A percentile compares a stretch with the other conserved stretches of the same genome.
Conservation (phyloP, 2,797 vertebrate genomes). For the Sphenopsis melanotis region DNA sequence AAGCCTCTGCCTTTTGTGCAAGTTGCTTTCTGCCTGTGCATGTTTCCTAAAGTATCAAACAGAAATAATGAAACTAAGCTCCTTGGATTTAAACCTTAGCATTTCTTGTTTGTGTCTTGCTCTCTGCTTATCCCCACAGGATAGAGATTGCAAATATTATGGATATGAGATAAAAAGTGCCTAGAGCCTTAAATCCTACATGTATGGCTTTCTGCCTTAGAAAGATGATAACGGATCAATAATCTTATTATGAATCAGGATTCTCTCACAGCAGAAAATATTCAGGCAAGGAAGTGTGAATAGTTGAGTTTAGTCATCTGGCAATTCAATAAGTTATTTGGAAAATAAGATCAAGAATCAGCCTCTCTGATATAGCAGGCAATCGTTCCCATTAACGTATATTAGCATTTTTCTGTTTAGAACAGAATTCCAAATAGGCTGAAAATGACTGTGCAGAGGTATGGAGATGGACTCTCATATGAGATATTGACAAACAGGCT, state of each 20-base stretch:
- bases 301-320: constrained; percentile 37
- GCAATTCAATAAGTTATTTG: constrained; percentile 47
- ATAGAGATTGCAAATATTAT: constrained; percentile 34
- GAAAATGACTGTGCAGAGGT: constrained; percentile 46
- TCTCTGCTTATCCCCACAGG: background rate
- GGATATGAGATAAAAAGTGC: constrained; percentile 38
- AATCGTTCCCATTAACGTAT: constrained; percentile 36
- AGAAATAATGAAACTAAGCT: background rate
- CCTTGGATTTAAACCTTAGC: background rate
- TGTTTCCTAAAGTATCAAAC: background rate
- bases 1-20: background rate
- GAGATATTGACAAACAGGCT: constrained; percentile 40
- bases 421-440: constrained; percentile 31
- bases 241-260: background rate
- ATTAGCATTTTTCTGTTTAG: constrained; percentile 60
- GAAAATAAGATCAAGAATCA: constrained; percentile 42
- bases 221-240: constrained; percentile 49
- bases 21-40: background rate
- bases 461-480: constrained; percentile 14
- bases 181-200: constrained; percentile 12
- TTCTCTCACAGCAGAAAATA: constrained; percentile 14
- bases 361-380: background rate
- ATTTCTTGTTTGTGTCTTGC: constrained; percentile 29
- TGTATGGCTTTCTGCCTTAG: background rate
- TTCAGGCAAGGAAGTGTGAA: background rate